phyloP scores from a whole-genome alignment of 37 sponge, comb jelly and placozoan species.

The Lycopodina hypogea region DNA sequence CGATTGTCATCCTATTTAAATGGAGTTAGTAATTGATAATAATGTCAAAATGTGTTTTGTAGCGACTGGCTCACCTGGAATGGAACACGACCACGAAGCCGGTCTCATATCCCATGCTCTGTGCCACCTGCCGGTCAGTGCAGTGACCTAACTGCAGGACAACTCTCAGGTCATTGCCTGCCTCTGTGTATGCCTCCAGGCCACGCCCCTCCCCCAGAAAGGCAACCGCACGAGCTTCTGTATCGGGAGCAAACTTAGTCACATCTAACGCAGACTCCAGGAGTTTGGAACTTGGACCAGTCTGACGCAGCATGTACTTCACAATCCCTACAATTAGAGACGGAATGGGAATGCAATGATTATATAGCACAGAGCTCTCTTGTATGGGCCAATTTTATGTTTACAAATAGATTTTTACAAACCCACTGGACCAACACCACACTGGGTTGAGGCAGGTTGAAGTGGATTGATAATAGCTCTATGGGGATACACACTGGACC shows the following conservation, averaged over 20 bases:
- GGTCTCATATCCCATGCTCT: conserved; percentile 3
- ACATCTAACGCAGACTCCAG: conserved; percentile 30
- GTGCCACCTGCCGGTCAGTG: conserved; percentile 18
- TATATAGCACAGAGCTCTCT: too few relatives aligned
- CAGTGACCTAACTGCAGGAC: conserved; percentile 52
- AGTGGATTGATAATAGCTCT: too few relatives aligned
- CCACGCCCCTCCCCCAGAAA: conserved; percentile 18
- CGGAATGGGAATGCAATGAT: too few relatives aligned
- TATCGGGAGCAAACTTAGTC: conserved; percentile 29
- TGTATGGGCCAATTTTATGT: too few relatives aligned
- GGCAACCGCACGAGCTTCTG: conserved; percentile 33
- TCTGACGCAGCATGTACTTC: conserved; percentile 65
- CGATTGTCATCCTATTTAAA: too few relatives aligned
- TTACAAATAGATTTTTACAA: background rate
- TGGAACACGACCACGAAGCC: conserved; percentile 44
- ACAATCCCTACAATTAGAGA: conserved; percentile 51
- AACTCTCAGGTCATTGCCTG: conserved; percentile 42
- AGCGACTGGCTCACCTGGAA: conserved; percentile 8
- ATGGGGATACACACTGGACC: too few relatives aligned
- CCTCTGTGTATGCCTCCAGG: conserved; percentile 40
- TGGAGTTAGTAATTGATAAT: too few relatives aligned
- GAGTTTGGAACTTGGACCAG: conserved; percentile 64
- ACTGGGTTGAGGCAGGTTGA: too few relatives aligned
- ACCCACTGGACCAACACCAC: too few relatives aligned
- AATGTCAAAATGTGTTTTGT: background rate